Base-by-base conservation (phyloP, 2,888 invertebrate genomes). In the Chirona hameri region DNA sequence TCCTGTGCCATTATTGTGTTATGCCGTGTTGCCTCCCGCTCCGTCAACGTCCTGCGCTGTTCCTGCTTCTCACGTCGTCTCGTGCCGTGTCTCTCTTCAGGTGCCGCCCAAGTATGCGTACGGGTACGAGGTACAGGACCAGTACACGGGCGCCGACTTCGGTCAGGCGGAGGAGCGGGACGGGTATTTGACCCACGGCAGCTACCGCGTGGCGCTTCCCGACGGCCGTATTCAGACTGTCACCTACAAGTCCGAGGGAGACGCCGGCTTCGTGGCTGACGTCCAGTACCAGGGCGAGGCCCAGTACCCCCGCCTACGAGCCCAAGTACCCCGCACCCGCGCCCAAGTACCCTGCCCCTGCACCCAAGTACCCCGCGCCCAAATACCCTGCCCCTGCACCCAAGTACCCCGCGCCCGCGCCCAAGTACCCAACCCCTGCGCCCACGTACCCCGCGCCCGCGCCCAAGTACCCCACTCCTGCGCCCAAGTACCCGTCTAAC, bases 231-330 rank as follows among this genome's bases (percentile, higher is more conserved):
- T 80, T 29, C 80, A 80, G 80, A 80, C 80, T 15, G 80, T 80
- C 80, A 80, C 80, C 52, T 80, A 80, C 80, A 52, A 52, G 80
- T 80, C 80, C 52, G 80, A 80, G 80, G 80, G 80, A 3, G 80
- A 80, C 80, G 21, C 27, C 52, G 80, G 80, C 48, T 80, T 80
- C 21, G 52, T 80, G 18, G 80, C 80, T 52, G 80, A 80, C 52
- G 80, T 80, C 15, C 80, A 80, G 80, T 80, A 80, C 80, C 27
- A 80, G 80, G 80, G 80, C 12, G 80, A 80, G 80, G 52, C 80
- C 27, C 80, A 80, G 80, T 80, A 80, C 80, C 80, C 79, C 80
- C 7, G n/a, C 48, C 52, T 80, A 80, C 80, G 52, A 80, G 52
- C 80, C 80, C 52, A 80, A 80, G 80, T 80, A 80, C 52, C 29